Evolutionary conservation across 2,888 invertebrate genomes (phyloP).

Genomic region (Leptopterna dolabrata): DNA sequence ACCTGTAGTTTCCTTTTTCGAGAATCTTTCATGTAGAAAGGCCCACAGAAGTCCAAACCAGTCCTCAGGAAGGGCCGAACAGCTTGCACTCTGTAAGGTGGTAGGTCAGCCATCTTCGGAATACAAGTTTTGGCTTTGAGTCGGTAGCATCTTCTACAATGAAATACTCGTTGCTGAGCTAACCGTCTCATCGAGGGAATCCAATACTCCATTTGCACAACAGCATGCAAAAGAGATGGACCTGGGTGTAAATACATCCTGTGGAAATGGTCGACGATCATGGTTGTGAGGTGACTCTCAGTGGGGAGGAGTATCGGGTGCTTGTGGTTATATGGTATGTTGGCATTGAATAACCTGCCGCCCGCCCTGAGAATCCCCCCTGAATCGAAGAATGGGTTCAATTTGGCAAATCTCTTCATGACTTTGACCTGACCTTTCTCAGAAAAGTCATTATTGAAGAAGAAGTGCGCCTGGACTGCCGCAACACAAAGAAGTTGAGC

Average conservation of each 20-base stretch:
- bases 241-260: conserved; percentile 18
- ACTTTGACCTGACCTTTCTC: background rate
- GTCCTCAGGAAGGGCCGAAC: no score
- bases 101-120: no score
- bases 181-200: conserved; percentile 32
- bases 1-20: no score
- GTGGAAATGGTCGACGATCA: conserved; percentile 39
- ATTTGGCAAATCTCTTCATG: conserved; percentile 4
- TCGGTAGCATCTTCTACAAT: conserved; percentile 49
- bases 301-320: background rate
- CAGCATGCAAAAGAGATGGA: background rate
- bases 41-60: no score
- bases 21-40: no score
- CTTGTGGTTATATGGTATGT: conserved; percentile 13
- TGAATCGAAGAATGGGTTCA: conserved; percentile 32
- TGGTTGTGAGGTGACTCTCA: background rate
- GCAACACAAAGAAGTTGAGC: background rate
- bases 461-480: background rate
- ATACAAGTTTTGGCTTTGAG: conserved; percentile 24
- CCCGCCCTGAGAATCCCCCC: conserved; percentile 34
- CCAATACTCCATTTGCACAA: conserved; percentile 39
- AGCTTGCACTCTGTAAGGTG: no score
- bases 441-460: conserved; percentile 18
- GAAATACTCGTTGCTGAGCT: background rate
- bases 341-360: conserved; percentile 21